Evolutionary conservation across 2,113 vertebrate genomes (phyloP), one percentile per base, ranked within the genome.

Genomic region (Mirounga angustirostris): DNA sequence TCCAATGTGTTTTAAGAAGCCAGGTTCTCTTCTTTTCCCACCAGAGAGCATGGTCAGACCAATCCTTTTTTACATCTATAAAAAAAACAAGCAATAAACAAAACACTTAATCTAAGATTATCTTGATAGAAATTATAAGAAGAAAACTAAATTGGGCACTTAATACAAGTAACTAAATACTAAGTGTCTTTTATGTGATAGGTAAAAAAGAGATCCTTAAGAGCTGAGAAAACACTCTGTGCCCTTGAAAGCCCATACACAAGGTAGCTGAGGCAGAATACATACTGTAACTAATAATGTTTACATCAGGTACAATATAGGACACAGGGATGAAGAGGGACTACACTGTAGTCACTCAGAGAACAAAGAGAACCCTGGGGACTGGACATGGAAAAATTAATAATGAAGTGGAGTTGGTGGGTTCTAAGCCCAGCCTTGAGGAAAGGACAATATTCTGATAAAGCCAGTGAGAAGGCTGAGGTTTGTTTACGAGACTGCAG

Each of bases 1-100:
- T 99, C 99, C 99, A 99, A 95, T 99, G 99, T 0, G 99, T 99
- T 98, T 99, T 99, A 67, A 99, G 97, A 97, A 99, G 99, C 99
- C 99, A 99, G 12, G 99, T 99, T 97, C 99, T 99, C 99, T 99
- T 99, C 99, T 99, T 99, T 98, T 99, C 99, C 99, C 99, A 99
- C 99, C 99, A 99, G 95, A 99, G 97, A 4, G 99, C 99, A 14
- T 99, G 99, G 98, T 99, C 99, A 0, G 99, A 99, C 99, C 99
- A 99, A 98, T 99, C 99, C 98, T 99, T 99, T 99, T 99, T 99
- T 88, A 99, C 99, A 98, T 99, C 99, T 99, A 15, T 40, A 28
- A 97, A 96, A 91, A 91, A 97, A 98, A 97, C 46, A 95, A 94
- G 2, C 14, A 97, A 15, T 78, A 97, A 92, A 90, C 8, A 84